These are phyloP conservation scores for Kryptolebias marmoratus DNA, from an alignment of 2,113 vertebrate species.

Conservation along the genomic window DNA sequence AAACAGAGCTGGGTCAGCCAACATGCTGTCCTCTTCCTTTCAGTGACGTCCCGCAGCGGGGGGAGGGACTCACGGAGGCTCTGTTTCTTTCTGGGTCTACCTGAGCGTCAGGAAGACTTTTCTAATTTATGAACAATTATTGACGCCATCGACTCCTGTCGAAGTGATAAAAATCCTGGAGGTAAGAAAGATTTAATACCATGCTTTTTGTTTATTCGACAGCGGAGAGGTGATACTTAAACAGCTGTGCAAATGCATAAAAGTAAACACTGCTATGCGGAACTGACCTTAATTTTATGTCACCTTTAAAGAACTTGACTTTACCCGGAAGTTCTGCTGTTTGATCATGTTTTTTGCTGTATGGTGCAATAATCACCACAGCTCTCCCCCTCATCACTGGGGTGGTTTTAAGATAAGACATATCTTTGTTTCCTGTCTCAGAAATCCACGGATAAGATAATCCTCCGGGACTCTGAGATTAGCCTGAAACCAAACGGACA, in stretches of 20 bases:
- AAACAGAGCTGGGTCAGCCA: constrained; percentile 61
- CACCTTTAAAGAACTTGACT: not conserved
- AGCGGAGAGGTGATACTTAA: not conserved
- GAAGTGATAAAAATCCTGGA: constrained; percentile 14
- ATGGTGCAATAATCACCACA: not conserved
- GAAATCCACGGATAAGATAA: constrained; percentile 61
- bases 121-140: constrained; percentile 43
- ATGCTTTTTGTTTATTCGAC: not conserved
- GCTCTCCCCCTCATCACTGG: constrained; percentile 53
- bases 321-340: not conserved
- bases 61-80: constrained; percentile 59
- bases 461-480: constrained; percentile 40
- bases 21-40: constrained; percentile 69
- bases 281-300: no score
- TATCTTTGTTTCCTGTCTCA: constrained; percentile 65
- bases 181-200: constrained; percentile 18
- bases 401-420: constrained; percentile 52
- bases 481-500: no score
- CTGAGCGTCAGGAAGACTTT: constrained; percentile 27
- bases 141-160: constrained; percentile 1
- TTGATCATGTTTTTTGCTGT: not conserved
- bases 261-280: no score
- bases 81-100: constrained; percentile 1
- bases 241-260: no score
- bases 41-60: constrained; percentile 72